Conservation (phyloP, 2,797 vertebrate genomes). For the Denticeps clupeoides region DNA sequence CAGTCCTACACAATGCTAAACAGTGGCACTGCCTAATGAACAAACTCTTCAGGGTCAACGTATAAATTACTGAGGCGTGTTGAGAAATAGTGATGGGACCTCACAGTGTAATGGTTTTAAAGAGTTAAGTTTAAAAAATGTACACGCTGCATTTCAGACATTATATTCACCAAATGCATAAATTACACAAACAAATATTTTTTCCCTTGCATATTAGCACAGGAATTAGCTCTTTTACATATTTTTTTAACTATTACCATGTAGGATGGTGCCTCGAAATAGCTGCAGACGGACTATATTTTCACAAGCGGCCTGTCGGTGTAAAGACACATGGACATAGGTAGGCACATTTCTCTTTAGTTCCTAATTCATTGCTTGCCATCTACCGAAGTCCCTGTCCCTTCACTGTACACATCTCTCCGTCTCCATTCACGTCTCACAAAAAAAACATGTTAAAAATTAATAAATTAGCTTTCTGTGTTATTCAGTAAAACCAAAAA, state of each 20-base stretch:
- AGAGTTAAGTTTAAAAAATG: slow-evolving; percentile 8
- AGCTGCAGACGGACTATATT: neutral
- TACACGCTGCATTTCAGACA: slow-evolving; percentile 17
- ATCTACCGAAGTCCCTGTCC: no score
- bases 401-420: no score
- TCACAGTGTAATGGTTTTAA: slow-evolving; percentile 25
- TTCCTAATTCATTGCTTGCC: neutral
- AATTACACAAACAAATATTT: slow-evolving; percentile 1
- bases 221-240: neutral
- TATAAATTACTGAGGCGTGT: no score
- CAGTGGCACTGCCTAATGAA: slow-evolving; percentile 12
- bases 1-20: slow-evolving; percentile 1
- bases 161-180: slow-evolving; percentile 16
- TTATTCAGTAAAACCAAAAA: no score
- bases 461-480: no score
- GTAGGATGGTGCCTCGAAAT: neutral
- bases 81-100: neutral
- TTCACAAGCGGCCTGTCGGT: neutral
- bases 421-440: no score
- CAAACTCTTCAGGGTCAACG: no score
- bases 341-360: neutral
- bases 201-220: neutral
- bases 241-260: no score
- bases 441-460: no score
- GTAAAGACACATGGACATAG: neutral